These are phyloP conservation scores for Tylochromis polylepis DNA, from an alignment of 2,113 vertebrate species.

Conservation along the genomic window DNA sequence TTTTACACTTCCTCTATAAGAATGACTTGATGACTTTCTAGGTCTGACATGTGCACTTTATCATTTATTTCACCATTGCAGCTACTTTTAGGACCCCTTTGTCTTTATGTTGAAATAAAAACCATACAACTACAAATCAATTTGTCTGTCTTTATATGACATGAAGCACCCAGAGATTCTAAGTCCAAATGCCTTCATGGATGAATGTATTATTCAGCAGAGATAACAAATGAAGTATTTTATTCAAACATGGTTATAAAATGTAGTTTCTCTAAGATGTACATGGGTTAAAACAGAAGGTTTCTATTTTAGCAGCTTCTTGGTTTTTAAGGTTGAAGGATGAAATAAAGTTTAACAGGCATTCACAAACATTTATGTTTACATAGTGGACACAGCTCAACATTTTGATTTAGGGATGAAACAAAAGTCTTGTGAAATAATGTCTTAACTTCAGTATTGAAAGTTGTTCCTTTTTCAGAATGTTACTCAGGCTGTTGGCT, in stretches of 20 bases:
- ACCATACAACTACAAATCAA: background rate
- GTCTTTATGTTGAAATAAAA: background rate
- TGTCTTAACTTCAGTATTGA: background rate
- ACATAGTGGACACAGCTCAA: background rate
- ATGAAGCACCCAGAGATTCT: accelerated
- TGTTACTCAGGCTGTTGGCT: background rate
- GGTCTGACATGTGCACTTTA: background rate
- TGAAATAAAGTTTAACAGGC: no score
- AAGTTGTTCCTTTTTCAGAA: background rate
- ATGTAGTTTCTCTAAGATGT: no score
- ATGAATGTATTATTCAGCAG: background rate
- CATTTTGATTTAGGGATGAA: background rate
- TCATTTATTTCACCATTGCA: background rate
- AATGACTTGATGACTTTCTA: background rate
- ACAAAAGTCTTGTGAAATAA: background rate
- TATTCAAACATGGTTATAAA: no score
- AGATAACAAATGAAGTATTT: background rate
- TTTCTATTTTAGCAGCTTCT: no score
- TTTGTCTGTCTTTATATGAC: background rate
- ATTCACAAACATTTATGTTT: background rate
- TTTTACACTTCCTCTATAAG: background rate
- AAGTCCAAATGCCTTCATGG: accelerated
- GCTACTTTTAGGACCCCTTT: background rate
- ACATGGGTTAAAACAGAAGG: no score
- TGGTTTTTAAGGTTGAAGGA: no score